Conservation (phyloP, 30 jellyfish, hydroid and myxozoan genomes). For the Clytia hemisphaerica region DNA sequence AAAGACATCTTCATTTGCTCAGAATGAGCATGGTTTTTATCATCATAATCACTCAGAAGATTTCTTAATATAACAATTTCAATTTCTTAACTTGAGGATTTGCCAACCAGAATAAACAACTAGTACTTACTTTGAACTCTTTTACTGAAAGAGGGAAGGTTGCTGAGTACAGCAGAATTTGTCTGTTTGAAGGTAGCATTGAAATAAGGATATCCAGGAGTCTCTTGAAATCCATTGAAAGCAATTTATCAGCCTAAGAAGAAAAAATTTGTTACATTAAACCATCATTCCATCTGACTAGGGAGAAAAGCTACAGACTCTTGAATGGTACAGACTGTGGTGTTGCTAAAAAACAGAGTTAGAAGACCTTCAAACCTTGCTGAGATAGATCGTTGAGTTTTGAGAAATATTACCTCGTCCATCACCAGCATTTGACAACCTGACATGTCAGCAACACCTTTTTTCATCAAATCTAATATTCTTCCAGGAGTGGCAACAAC, state of each 20-base stretch:
- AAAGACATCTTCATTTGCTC: too few relatives aligned
- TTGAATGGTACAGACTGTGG: too few relatives aligned
- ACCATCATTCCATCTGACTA: not conserved
- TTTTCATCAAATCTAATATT: constrained; percentile 66
- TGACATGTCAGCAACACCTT: constrained; percentile 65
- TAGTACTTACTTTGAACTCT: constrained; percentile 56
- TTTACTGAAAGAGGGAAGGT: constrained; percentile 90
- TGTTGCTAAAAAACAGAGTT: too few relatives aligned
- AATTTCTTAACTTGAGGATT: too few relatives aligned
- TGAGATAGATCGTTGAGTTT: not conserved
- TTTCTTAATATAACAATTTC: too few relatives aligned
- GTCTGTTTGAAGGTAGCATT: constrained; percentile 69
- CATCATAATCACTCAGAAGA: too few relatives aligned
- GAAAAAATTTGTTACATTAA: not conserved
- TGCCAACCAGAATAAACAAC: not conserved
- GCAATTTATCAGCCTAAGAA: constrained; percentile 81
- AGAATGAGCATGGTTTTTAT: too few relatives aligned
- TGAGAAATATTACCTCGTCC: constrained; percentile 60
- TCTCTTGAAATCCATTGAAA: constrained; percentile 72
- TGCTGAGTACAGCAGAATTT: constrained; percentile 74
- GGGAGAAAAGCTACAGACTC: not conserved
- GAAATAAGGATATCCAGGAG: constrained; percentile 56
- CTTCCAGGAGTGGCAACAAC: constrained; percentile 97
- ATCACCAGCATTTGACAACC: constrained; percentile 75
- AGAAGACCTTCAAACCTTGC: not conserved